A percentile compares a stretch with the other conserved stretches of the same genome.
Evolutionary conservation across 2,888 invertebrate species (phyloP).

Genomic region (Dinocampus coccinellae): DNA sequence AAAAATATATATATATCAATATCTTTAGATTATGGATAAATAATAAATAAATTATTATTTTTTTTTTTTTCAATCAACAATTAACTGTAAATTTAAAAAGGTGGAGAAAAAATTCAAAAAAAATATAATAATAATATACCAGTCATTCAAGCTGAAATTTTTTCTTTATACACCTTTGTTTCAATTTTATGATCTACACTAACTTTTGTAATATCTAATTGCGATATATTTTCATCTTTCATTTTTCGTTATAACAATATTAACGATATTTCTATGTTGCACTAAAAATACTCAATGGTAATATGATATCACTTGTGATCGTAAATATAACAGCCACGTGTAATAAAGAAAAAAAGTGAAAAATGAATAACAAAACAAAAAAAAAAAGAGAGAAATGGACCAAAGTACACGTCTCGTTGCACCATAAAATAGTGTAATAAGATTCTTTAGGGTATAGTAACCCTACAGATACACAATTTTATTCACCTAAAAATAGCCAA

Average conservation of each 20-base stretch:
- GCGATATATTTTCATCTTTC: not conserved
- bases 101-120: no score
- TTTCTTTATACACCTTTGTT: not conserved
- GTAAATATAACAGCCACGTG: not conserved
- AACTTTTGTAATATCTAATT: not conserved
- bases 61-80: no score
- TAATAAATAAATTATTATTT: not conserved
- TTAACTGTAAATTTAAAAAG: no score
- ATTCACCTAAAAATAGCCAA: no score
- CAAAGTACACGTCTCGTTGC: conserved; percentile 13
- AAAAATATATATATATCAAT: not conserved
- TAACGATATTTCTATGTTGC: not conserved
- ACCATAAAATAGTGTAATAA: not conserved
- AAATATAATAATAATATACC: not conserved
- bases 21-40: not conserved
- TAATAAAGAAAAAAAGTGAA: conserved; percentile 32
- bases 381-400: conserved; percentile 1
- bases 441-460: conserved; percentile 9
- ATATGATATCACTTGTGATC: not conserved
- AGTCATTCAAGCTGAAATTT: not conserved
- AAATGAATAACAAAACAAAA: conserved; percentile 14
- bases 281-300: not conserved
- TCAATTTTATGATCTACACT: not conserved
- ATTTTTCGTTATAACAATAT: not conserved
- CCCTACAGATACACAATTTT: not conserved